Conservation (phyloP, 2,113 vertebrate species). For the Macrotus californicus region DNA sequence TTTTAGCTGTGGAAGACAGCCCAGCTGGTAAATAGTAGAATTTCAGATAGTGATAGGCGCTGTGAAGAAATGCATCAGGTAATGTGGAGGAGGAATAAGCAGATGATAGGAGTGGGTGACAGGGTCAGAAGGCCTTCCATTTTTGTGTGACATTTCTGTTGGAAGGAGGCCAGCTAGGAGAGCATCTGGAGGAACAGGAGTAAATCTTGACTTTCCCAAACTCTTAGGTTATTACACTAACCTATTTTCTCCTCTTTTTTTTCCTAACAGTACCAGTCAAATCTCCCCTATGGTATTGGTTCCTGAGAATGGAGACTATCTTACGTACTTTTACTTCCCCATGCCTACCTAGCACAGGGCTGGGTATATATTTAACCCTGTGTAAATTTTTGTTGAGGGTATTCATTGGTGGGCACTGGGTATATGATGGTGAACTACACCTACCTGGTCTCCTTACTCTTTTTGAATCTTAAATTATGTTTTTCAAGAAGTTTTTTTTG, state of each 20-base stretch:
- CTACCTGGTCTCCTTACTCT: neutral
- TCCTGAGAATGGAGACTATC: neutral
- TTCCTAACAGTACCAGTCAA: neutral
- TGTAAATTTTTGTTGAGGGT: neutral
- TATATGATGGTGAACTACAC: neutral
- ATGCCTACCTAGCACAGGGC: neutral
- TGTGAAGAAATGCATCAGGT: neutral
- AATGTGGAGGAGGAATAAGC: neutral
- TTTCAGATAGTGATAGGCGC: neutral
- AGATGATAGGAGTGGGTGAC: neutral
- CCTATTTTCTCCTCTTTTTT: neutral
- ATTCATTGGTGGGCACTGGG: neutral
- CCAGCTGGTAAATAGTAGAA: neutral
- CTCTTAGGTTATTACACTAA: neutral
- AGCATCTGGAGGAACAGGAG: neutral
- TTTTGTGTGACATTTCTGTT: constrained; percentile 5
- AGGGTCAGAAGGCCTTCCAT: neutral
- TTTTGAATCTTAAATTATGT: constrained; percentile 1
- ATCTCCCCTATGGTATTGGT: neutral
- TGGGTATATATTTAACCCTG: neutral
- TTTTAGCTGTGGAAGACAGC: neutral
- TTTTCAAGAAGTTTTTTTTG: neutral
- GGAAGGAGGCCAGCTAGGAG: neutral
- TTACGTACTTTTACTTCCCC: neutral
- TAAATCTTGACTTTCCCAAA: neutral